phyloP scores from a whole-genome alignment of 2,888 invertebrate species.

The Furcula furcula region DNA sequence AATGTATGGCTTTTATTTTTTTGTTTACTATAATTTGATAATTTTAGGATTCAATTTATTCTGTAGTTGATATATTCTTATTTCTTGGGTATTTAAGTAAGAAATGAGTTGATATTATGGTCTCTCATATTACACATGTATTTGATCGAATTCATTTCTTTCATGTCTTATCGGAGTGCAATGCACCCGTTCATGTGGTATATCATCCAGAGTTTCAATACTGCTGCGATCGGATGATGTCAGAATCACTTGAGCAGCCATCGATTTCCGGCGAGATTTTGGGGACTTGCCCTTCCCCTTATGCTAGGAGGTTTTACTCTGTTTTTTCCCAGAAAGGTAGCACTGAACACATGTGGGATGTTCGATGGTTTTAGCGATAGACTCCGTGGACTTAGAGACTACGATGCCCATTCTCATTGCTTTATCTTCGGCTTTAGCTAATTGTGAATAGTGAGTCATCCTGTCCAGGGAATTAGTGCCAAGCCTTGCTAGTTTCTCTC shows the following conservation, averaged over 20 bases:
- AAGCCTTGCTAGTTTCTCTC: slow-evolving; percentile 68
- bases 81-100: too few relatives aligned
- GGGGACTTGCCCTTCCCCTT: slow-evolving; percentile 85
- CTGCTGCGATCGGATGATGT: slow-evolving; percentile 74
- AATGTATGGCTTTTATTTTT: too few relatives aligned
- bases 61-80: too few relatives aligned
- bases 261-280: slow-evolving; percentile 63
- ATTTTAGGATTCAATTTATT: too few relatives aligned
- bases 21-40: too few relatives aligned
- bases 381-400: slow-evolving; percentile 79
- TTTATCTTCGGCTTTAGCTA: slow-evolving; percentile 75
- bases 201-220: slow-evolving; percentile 66
- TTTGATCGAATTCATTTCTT: slow-evolving; percentile 74
- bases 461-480: slow-evolving; percentile 76
- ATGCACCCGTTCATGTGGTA: slow-evolving; percentile 49
- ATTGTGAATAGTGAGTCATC: slow-evolving; percentile 73
- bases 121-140: slow-evolving; percentile 76
- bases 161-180: slow-evolving; percentile 61
- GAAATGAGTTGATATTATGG: too few relatives aligned
- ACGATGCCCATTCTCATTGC: slow-evolving; percentile 80
- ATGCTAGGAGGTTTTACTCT: slow-evolving; percentile 84
- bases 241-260: slow-evolving; percentile 55
- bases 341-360: slow-evolving; percentile 89
- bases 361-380: slow-evolving; percentile 81
- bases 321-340: slow-evolving; percentile 84